A percentile compares a stretch with the other conserved stretches of the same genome.
Evolutionary conservation across 2,797 vertebrate genomes (phyloP).

Genomic region (Antennarius maculatus): DNA sequence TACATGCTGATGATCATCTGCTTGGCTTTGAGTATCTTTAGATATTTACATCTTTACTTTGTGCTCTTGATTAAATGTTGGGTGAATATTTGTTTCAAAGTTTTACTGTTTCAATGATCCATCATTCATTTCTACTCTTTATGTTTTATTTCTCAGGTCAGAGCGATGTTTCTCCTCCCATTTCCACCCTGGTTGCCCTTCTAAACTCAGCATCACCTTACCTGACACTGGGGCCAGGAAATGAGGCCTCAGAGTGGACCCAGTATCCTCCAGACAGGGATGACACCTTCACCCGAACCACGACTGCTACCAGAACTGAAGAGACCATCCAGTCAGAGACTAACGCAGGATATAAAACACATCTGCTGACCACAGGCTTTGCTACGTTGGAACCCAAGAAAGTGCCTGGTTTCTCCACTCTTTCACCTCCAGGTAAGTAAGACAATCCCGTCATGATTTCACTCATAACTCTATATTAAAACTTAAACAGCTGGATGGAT

Average conservation of each 20-base stretch:
- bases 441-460: conserved; percentile 2
- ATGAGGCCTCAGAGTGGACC: conserved; percentile 23
- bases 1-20: no score
- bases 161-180: conserved; percentile 30
- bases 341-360: neutral
- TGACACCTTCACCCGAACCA: conserved; percentile 23
- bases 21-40: no score
- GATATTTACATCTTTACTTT: no score
- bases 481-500: no score
- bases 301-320: neutral
- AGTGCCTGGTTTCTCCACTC: neutral
- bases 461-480: no score
- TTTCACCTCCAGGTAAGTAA: conserved; percentile 56
- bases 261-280: conserved; percentile 19
- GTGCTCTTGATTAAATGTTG: no score
- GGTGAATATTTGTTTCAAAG: no score
- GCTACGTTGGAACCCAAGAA: conserved; percentile 10
- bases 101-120: neutral
- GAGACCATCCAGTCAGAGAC: conserved; percentile 17
- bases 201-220: conserved; percentile 22
- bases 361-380: conserved; percentile 1
- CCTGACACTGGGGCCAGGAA: conserved; percentile 33
- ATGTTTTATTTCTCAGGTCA: conserved; percentile 57
- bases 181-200: conserved; percentile 7
- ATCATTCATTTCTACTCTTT: neutral